A percentile compares a stretch with the other conserved stretches of the same genome.
phyloP scores from a whole-genome alignment of 2,888 invertebrate genomes.

The Parasteatoda lunata region DNA sequence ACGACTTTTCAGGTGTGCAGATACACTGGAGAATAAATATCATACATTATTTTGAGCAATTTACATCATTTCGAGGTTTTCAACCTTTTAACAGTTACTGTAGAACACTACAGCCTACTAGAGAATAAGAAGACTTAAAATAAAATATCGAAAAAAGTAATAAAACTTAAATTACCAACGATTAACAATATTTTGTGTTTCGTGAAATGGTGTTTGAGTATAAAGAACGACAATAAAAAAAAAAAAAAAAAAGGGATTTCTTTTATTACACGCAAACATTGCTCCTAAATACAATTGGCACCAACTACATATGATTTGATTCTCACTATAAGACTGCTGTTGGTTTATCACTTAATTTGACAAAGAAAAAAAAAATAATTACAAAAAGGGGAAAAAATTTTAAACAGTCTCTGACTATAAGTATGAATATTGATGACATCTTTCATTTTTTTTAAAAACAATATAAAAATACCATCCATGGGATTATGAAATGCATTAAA shows the following conservation, averaged over 20 bases:
- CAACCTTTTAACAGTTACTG: too few relatives aligned
- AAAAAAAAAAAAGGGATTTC: conserved; percentile 35
- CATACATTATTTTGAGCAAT: too few relatives aligned
- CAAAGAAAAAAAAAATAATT: neutral
- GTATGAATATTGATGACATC: neutral
- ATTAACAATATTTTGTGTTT: too few relatives aligned
- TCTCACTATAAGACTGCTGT: neutral
- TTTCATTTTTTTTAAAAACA: conserved; percentile 38
- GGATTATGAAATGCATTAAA: conserved; percentile 27
- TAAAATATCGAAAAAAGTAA: too few relatives aligned
- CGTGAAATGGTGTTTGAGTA: too few relatives aligned
- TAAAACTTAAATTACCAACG: too few relatives aligned
- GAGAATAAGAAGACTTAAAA: too few relatives aligned
- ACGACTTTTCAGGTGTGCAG: too few relatives aligned
- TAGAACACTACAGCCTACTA: too few relatives aligned
- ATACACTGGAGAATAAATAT: too few relatives aligned
- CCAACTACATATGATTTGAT: conserved; percentile 42
- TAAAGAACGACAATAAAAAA: too few relatives aligned
- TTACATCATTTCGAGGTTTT: too few relatives aligned
- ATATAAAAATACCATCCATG: conserved; percentile 52
- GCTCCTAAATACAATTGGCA: conserved; percentile 51
- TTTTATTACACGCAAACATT: conserved; percentile 50
- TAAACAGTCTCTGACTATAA: neutral
- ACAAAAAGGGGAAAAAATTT: neutral
- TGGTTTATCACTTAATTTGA: neutral